Evolutionary conservation across 1,140 invertebrate species (phyloP).

Genomic region (Mesaphorura yosii): DNA sequence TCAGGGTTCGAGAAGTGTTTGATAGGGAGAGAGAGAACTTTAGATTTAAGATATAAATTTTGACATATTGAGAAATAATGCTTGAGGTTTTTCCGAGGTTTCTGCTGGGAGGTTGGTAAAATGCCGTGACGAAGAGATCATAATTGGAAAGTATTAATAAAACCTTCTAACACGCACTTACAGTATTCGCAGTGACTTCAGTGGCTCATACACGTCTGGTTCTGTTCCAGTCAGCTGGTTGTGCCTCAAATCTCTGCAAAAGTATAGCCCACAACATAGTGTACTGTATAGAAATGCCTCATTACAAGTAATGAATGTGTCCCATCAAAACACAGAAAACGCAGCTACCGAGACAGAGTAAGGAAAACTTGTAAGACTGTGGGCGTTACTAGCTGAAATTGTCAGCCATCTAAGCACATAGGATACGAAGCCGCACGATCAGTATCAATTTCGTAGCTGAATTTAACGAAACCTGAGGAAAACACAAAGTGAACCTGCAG

Average conservation of each 20-base stretch:
- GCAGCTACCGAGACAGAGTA: too few species aligned
- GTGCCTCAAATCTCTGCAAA: constrained; percentile 37
- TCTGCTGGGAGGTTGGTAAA: neutral
- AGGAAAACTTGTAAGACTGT: too few species aligned
- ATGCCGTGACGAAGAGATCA: neutral
- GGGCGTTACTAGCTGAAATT: too few species aligned
- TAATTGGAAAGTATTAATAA: neutral
- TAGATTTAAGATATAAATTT: neutral
- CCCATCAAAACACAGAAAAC: too few species aligned
- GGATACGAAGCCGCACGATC: too few species aligned
- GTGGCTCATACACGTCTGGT: constrained; percentile 32
- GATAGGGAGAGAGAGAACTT: neutral
- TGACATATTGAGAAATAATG: neutral
- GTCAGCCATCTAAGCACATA: too few species aligned
- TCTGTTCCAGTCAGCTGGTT: constrained; percentile 36
- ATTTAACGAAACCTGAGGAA: too few species aligned
- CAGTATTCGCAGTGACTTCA: constrained; percentile 35
- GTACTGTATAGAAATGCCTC: too few species aligned
- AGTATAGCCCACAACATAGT: too few species aligned
- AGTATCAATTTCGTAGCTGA: too few species aligned
- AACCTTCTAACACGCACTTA: constrained; percentile 31
- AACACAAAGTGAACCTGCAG: too few species aligned
- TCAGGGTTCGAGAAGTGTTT: neutral
- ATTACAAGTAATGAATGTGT: too few species aligned
- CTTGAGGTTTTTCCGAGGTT: neutral